Base-by-base conservation (phyloP, 2,797 vertebrate species). In the Crax fasciolata region DNA sequence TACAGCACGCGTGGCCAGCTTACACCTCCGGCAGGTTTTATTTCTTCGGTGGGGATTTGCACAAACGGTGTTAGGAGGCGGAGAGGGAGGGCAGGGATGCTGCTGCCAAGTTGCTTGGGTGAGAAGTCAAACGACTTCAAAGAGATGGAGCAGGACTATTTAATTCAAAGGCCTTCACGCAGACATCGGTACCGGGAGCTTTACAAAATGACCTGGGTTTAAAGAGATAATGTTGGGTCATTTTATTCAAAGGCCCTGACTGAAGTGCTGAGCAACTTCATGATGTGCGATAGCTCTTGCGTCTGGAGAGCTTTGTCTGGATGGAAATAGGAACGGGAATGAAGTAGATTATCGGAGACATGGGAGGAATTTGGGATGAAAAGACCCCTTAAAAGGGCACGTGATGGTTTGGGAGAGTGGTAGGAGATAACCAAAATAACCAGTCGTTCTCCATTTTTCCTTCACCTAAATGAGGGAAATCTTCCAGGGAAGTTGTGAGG, bases 71-170 rank as follows among this genome's bases (percentile, higher is more conserved):
- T 59, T 72, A 58, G 93, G 82, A 73, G 51, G 66, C 1, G 3
- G 74, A 74, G 62, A 73, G 66, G 67, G 61, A 46, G 4, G 43
- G 82, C 30, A 75, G n/a, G 46, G 54, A 67, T 48, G 68, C 25
- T 48, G 72, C 52, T 61, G 78, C 82, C 93, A 54, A 35, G 82
- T 72, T 16, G 5, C 73, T 84, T 84, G 89, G 80, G 70, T 44
- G 82, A 91, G 93, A 93, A 89, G 89, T 94, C 96, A 90, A 97
- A 91, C 4, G 75, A 65, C 46, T 96, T 87, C 63, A 59, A 94
- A 83, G 80, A 68, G 67, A 62, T 10, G 10, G 27, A 84, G 57
- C 55, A 65, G 46, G 78, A 67, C 35, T 55, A 30, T 55, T 89
- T 55, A 82, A 95, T 87, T 90, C 43, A 17, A 74, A 61, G 63